Conservation (phyloP, 2,113 vertebrate species). For the Phalacrocorax brasilianus region DNA sequence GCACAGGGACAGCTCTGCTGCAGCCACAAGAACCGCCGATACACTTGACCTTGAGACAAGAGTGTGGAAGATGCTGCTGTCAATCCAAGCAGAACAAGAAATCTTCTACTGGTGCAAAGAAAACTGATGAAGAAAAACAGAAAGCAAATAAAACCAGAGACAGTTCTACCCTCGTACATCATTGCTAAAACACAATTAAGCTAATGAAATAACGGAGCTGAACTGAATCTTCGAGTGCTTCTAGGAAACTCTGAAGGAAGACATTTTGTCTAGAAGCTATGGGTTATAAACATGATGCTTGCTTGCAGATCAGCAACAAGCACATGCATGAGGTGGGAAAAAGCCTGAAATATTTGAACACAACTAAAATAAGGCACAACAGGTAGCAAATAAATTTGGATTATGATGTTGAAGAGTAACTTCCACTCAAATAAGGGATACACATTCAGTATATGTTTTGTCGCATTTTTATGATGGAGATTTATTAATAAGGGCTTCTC, state of each 20-base stretch:
- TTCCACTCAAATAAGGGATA: neutral
- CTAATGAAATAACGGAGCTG: neutral
- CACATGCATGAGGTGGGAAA: neutral
- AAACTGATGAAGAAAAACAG: neutral
- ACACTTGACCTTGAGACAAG: neutral
- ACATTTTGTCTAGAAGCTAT: neutral
- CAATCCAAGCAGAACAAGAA: neutral
- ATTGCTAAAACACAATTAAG: neutral
- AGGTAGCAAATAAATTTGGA: neutral
- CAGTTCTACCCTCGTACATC: neutral
- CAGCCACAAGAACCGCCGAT: neutral
- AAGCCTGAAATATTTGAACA: neutral
- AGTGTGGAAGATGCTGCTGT: neutral
- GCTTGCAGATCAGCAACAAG: neutral
- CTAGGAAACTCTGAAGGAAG: neutral
- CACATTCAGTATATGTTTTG: neutral
- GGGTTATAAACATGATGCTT: neutral
- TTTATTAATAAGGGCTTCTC: neutral
- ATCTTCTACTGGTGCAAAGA: neutral
- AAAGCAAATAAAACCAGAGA: neutral
- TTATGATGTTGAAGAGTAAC: neutral
- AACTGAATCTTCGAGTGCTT: neutral
- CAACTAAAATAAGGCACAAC: neutral
- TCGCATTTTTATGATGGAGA: neutral
- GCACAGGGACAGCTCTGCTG: neutral